Conservation (phyloP, 2,888 invertebrate species). For the Rapana venosa region DNA sequence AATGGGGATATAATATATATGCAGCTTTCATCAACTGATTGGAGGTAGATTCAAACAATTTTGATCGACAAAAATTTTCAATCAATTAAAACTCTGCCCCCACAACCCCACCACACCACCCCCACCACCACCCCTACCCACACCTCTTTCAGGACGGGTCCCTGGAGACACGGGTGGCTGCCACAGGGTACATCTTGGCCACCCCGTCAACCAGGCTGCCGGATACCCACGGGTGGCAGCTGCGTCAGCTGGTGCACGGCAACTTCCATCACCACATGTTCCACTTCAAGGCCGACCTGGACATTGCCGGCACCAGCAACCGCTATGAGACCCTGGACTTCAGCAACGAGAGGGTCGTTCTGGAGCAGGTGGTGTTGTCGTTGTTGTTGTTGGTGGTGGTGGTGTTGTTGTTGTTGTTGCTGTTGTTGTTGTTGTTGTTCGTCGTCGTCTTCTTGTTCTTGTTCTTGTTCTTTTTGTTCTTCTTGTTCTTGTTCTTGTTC, state of each 20-base stretch:
- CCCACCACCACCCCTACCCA: no score
- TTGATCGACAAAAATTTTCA: no score
- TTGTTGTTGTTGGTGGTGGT: no score
- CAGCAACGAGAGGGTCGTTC: conserved; percentile 51
- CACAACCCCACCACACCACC: no score
- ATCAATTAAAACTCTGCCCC: no score
- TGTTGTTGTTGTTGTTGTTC: not conserved
- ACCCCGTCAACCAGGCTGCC: conserved; percentile 46
- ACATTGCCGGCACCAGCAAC: conserved; percentile 67
- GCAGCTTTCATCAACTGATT: no score
- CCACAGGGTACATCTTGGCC: conserved; percentile 69
- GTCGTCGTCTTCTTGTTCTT: no score
- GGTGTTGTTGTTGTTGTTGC: no score
- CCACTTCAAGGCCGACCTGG: conserved; percentile 66
- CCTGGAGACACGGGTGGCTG: conserved; percentile 50
- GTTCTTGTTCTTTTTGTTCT: no score
- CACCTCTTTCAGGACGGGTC: conserved; percentile 8
- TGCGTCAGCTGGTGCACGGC: conserved; percentile 60
- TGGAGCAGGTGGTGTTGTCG: conserved; percentile 46
- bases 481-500: no score
- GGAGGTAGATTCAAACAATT: no score
- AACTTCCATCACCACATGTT: conserved; percentile 71
- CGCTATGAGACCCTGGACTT: conserved; percentile 70
- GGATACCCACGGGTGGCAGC: conserved; percentile 58
- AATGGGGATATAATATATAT: no score